Base-by-base conservation (phyloP, 2,797 vertebrate species). In the Silurus aristotelis region DNA sequence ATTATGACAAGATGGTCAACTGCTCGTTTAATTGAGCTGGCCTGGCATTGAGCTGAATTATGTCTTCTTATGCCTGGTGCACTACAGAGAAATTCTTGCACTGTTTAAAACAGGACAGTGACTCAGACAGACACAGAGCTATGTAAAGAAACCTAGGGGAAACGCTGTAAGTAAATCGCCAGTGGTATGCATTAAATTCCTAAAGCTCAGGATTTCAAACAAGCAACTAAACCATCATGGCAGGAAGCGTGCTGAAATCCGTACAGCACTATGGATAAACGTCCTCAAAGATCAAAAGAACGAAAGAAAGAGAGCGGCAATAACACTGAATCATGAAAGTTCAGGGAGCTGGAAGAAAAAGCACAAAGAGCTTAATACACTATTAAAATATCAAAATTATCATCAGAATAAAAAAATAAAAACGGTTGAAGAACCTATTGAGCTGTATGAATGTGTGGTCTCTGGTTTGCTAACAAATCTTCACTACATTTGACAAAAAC, bases 271-370 rank as follows among this genome's bases (percentile, higher is more conserved):
- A 64, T 22, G 46, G 64, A 88, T 72, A 84, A 85, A 87, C 68
- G 43, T 60, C 31, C 31, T 66, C 46, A 61, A 27, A 87, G 73
- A 88, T 89, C 78, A 90, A 87, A 88, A 86, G 55, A 72, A 73
- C 70, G 61, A 27, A 64, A 10, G 60, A 52, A 86, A 48, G 14
- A 22, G 75, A 31, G 75, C 48, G 60, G 73, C 25, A 38, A 48
- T 61, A 19, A 56, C 5, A 58, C 9, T 58, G 64, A 82, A 60
- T 48, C 43, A 83, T 84, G 79, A 67, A 79, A 73, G 84, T 52
- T 7, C 10, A 55, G 70, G 73, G 82, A 38, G 58, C 8, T 38
- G 58, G 61, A 48, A 46, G 55, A n/a, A 66, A 52, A 52, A 52
- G 48, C 48, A 52, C 8, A 52, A 52, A 52, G 48, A 52, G 48